A percentile compares a stretch with the other conserved stretches of the same genome.
Evolutionary conservation across 2,797 vertebrate species (phyloP).

Genomic region (Saxicola maurus): DNA sequence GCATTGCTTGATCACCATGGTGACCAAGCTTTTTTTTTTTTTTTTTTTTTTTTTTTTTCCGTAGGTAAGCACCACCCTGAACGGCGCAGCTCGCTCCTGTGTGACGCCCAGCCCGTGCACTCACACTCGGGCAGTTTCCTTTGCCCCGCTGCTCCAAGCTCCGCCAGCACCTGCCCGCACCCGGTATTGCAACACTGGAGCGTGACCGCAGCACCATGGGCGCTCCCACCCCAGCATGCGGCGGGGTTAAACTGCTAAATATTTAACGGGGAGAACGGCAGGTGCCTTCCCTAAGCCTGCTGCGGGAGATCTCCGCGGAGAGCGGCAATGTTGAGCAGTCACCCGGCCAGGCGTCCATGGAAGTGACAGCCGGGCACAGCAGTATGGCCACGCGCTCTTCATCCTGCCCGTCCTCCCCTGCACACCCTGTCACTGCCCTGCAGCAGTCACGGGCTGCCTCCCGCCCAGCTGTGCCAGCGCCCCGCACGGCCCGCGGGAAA

Average conservation of each 20-base stretch:
- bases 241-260: background rate
- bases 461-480: background rate
- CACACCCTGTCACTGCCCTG: background rate
- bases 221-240: background rate
- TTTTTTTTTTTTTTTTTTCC: background rate
- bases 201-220: background rate
- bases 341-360: background rate
- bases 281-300: background rate
- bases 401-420: background rate
- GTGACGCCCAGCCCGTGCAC: background rate
- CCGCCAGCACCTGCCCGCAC: fast-evolving
- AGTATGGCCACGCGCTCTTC: background rate
- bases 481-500: background rate
- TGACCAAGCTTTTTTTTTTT: background rate
- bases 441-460: background rate
- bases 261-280: background rate
- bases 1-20: constrained; percentile 20
- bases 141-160: fast-evolving
- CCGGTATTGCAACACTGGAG: background rate
- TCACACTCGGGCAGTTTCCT: background rate
- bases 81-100: background rate
- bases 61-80: background rate
- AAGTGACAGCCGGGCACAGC: background rate
- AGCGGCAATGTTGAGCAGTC: background rate
- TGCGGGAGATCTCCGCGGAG: background rate